Evolutionary conservation across 2,113 vertebrate species (phyloP).

Genomic region (Corvus hawaiiensis): DNA sequence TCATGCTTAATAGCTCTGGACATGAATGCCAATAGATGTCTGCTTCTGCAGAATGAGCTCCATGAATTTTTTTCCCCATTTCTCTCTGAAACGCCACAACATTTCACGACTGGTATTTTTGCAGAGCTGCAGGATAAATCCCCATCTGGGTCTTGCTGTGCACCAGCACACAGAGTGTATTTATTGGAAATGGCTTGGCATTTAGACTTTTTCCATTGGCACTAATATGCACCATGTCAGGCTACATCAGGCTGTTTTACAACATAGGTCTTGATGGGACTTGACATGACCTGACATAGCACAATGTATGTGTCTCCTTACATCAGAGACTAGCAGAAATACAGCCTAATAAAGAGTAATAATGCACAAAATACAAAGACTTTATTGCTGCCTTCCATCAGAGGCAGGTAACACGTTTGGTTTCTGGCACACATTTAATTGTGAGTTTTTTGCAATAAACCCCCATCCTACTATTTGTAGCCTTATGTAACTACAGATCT

Average conservation of each 20-base stretch:
- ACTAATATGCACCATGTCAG: conserved; percentile 29
- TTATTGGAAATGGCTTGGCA: conserved; percentile 50
- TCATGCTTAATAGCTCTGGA: not conserved
- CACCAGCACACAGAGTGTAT: not conserved
- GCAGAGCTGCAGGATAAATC: conserved; percentile 26
- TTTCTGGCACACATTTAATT: not conserved
- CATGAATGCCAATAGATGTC: not conserved
- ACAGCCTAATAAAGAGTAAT: not conserved
- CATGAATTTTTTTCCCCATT: fast-evolving
- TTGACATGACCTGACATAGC: conserved; percentile 57
- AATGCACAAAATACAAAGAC: not conserved
- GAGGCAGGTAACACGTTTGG: not conserved
- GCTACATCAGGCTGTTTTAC: not conserved
- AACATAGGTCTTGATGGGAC: not conserved
- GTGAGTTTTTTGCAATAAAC: not conserved
- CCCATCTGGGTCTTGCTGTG: not conserved
- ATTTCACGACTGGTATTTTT: not conserved
- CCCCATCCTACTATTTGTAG: not conserved
- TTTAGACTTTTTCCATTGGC: conserved; percentile 45
- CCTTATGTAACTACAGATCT: not conserved
- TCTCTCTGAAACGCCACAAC: not conserved
- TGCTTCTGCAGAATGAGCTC: not conserved
- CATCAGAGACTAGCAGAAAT: conserved; percentile 22
- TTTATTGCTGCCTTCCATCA: not conserved
- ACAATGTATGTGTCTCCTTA: conserved; percentile 49